Evolutionary conservation across 1,140 invertebrate species (phyloP).

Genomic region (Drosophila repletoides): DNA sequence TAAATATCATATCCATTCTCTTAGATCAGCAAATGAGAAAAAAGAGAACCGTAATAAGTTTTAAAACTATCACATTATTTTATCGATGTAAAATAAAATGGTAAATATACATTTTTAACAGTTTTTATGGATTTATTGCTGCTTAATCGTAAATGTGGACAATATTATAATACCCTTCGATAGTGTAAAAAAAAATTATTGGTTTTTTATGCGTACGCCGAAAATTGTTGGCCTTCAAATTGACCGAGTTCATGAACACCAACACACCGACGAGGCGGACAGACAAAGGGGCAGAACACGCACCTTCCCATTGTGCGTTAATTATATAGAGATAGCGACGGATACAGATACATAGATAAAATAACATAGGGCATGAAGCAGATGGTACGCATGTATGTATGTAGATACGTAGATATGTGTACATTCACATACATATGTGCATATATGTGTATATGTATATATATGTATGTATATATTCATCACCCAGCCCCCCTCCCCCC

Average conservation of each 20-base stretch:
- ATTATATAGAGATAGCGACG: conserved; percentile 51
- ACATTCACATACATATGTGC: neutral
- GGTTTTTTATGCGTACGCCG: conserved; percentile 70
- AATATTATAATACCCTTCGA: neutral
- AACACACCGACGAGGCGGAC: conserved; percentile 6
- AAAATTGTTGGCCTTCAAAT: conserved; percentile 78
- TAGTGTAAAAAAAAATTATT: conserved; percentile 42
- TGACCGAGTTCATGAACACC: conserved; percentile 77
- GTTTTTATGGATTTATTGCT: neutral
- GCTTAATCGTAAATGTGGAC: neutral
- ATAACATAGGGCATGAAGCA: conserved; percentile 40
- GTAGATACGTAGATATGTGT: neutral
- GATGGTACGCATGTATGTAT: too few relatives aligned
- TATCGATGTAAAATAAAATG: too few relatives aligned
- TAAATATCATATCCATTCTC: too few relatives aligned
- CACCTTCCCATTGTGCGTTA: conserved; percentile 79
- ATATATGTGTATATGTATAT: too few relatives aligned
- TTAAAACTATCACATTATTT: too few relatives aligned
- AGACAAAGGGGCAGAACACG: conserved; percentile 34
- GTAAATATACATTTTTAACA: too few relatives aligned
- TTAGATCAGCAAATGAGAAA: too few relatives aligned
- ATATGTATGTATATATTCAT: too few relatives aligned
- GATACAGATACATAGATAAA: conserved; percentile 37
- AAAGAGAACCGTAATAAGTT: too few relatives aligned
- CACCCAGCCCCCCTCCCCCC: too few relatives aligned